phyloP scores from a whole-genome alignment of 2,113 vertebrate genomes.

The Zapornia atra region DNA sequence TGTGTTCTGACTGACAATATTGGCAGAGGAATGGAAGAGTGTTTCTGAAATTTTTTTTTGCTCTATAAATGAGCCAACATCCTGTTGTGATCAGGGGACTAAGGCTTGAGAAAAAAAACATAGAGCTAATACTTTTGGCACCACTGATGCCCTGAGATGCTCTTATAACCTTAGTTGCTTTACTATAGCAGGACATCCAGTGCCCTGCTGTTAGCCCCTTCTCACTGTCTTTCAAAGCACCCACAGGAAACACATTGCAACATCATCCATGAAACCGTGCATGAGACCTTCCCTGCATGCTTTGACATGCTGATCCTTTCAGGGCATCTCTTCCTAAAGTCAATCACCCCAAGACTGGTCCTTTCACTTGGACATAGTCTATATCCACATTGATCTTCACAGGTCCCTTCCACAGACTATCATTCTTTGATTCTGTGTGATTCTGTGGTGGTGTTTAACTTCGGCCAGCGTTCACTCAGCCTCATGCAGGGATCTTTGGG shows the following conservation, averaged over 20 bases:
- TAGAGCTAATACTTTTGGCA: neutral
- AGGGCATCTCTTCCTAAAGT: neutral
- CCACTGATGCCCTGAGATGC: neutral
- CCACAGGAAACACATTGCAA: neutral
- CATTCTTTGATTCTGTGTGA: no score
- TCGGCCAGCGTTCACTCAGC: neutral
- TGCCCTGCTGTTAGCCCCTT: neutral
- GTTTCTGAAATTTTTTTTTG: neutral
- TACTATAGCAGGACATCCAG: neutral
- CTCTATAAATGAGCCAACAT: neutral
- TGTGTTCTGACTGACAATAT: neutral
- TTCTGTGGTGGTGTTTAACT: neutral
- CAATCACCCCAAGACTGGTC: neutral
- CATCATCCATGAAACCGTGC: neutral
- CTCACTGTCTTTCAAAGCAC: neutral
- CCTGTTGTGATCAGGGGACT: no score
- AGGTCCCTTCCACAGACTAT: no score
- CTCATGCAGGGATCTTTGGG: neutral
- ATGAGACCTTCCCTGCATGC: rapidly evolving
- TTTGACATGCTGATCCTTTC: neutral
- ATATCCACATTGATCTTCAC: no score
- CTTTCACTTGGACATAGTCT: neutral
- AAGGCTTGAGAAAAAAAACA: neutral
- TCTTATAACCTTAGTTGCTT: neutral
- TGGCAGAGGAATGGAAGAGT: neutral